Conservation (phyloP, 2,113 vertebrate species). For the Apodemus sylvaticus region DNA sequence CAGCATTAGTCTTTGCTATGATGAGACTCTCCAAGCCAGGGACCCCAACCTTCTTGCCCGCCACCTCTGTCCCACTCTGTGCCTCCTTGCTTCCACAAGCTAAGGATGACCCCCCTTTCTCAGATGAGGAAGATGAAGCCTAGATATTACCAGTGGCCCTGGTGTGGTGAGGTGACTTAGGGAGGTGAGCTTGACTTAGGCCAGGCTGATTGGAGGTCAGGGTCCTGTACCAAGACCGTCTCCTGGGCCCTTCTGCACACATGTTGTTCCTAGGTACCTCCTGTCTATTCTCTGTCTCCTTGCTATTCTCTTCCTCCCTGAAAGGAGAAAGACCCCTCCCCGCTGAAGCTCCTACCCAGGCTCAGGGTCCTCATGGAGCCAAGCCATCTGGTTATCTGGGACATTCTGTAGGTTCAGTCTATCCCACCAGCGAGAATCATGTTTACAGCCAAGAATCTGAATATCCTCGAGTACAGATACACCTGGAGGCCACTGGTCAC, state of each 20-base stretch:
- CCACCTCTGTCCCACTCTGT: rapidly evolving
- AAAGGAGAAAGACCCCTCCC: background rate
- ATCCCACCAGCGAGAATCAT: background rate
- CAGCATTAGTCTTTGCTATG: background rate
- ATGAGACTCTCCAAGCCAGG: background rate
- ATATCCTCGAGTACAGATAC: background rate
- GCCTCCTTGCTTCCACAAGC: rapidly evolving
- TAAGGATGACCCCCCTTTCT: rapidly evolving
- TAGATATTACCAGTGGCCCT: rapidly evolving
- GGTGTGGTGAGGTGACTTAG: background rate
- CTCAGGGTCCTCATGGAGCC: background rate
- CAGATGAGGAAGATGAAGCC: background rate
- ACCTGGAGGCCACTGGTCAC: rapidly evolving
- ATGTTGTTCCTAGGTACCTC: rapidly evolving
- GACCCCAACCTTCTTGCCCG: too few species aligned
- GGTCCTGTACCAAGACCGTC: rapidly evolving
- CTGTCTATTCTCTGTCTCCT: too few species aligned
- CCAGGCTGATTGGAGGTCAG: background rate
- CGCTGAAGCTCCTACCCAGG: rapidly evolving
- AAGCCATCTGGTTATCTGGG: background rate
- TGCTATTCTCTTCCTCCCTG: background rate
- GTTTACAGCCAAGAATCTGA: background rate
- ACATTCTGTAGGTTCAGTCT: too few species aligned
- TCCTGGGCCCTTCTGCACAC: background rate
- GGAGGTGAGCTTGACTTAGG: background rate